Evolutionary conservation across 2,888 invertebrate genomes (phyloP).

Genomic region (Scrobipalpa atriplicella): DNA sequence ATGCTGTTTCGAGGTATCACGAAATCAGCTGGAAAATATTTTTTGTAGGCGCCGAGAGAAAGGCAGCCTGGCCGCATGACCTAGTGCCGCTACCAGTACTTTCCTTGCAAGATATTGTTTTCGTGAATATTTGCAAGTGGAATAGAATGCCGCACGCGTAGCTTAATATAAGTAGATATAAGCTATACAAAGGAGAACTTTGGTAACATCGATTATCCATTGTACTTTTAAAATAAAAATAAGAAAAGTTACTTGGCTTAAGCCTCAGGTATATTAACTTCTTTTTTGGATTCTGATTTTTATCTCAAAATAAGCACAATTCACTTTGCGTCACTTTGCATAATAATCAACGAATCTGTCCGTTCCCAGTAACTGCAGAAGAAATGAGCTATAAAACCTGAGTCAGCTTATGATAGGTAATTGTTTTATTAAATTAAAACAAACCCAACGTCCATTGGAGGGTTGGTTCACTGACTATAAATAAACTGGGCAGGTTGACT

Average conservation of each 20-base stretch:
- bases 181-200: neutral
- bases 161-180: neutral
- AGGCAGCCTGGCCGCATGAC: conserved; percentile 71
- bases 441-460: conserved; percentile 30
- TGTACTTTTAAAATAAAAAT: too few relatives aligned
- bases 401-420: conserved; percentile 20
- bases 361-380: neutral
- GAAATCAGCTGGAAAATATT: conserved; percentile 55
- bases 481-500: conserved; percentile 51
- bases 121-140: conserved; percentile 42
- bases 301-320: too few relatives aligned
- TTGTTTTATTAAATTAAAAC: conserved; percentile 22
- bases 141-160: neutral
- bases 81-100: conserved; percentile 56
- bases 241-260: too few relatives aligned
- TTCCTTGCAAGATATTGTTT: conserved; percentile 65
- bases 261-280: too few relatives aligned
- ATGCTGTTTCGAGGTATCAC: conserved; percentile 44
- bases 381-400: conserved; percentile 1
- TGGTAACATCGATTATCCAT: neutral
- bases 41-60: conserved; percentile 57
- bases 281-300: too few relatives aligned
- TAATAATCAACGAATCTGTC: too few relatives aligned
- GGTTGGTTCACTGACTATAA: conserved; percentile 42
- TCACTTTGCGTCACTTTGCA: too few relatives aligned